phyloP scores from a whole-genome alignment of 2,113 vertebrate genomes.

The Onychostoma macrolepis region DNA sequence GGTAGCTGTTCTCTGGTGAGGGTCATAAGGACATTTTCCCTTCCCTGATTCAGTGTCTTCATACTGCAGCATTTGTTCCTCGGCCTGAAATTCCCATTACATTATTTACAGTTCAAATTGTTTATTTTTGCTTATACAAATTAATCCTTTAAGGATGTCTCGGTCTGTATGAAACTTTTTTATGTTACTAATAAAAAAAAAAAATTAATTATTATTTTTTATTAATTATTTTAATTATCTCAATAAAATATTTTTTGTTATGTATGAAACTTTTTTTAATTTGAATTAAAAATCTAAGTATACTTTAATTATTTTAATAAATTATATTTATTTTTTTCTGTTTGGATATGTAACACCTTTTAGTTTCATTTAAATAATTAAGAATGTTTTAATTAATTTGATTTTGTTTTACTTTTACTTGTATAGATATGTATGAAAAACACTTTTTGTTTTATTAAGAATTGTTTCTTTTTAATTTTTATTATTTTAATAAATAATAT shows the following conservation, averaged over 20 bases:
- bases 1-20: slow-evolving; percentile 77
- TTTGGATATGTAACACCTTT: neutral
- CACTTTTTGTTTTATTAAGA: neutral
- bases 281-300: neutral
- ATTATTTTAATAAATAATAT: neutral
- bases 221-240: neutral
- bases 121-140: neutral
- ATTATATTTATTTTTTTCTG: neutral
- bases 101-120: neutral
- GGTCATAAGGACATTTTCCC: slow-evolving; percentile 82
- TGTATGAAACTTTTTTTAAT: neutral
- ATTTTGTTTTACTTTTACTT: neutral
- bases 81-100: slow-evolving; percentile 63
- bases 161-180: neutral
- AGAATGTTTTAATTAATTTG: neutral
- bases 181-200: neutral
- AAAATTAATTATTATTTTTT: no score
- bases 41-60: slow-evolving; percentile 79
- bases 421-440: neutral
- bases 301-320: neutral
- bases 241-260: neutral
- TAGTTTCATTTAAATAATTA: neutral
- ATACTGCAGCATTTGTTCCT: slow-evolving; percentile 71
- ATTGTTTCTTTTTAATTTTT: neutral
- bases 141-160: neutral